Evolutionary conservation across 1,140 invertebrate genomes (phyloP).

Genomic region (Helicoverpa armigera): DNA sequence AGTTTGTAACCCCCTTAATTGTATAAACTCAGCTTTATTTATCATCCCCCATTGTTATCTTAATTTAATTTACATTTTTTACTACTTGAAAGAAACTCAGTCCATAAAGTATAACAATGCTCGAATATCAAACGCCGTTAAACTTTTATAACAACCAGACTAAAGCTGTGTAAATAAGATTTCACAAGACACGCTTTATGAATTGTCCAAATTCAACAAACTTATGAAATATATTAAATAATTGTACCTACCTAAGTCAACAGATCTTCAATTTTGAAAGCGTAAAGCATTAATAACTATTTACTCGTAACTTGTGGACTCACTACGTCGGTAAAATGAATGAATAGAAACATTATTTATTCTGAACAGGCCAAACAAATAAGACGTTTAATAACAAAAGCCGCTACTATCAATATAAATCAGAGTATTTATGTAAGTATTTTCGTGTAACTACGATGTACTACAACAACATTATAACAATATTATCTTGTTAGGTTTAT

Average conservation of each 20-base stretch:
- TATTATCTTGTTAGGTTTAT: too few species aligned
- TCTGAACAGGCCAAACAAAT: constrained; percentile 2
- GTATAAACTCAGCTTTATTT: constrained; percentile 18
- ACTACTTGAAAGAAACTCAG: constrained; percentile 15
- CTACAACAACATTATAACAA: too few species aligned
- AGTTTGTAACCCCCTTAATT: constrained; percentile 9
- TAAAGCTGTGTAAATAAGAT: constrained; percentile 35
- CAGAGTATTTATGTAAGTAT: too few species aligned
- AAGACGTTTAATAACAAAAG: constrained; percentile 22
- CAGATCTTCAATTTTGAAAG: constrained; percentile 13
- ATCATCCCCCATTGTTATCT: constrained; percentile 3
- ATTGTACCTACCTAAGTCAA: constrained; percentile 17
- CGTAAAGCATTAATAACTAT: constrained; percentile 22
- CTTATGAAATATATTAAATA: constrained; percentile 39
- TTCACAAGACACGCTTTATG: constrained; percentile 26
- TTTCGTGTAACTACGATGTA: too few species aligned
- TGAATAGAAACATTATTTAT: constrained; percentile 24
- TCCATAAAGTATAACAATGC: constrained; percentile 21
- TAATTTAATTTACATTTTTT: constrained; percentile 16
- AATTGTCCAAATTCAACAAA: constrained; percentile 30
- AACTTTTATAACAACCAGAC: constrained; percentile 33
- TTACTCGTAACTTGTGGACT: neutral
- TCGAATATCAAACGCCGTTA: constrained; percentile 32
- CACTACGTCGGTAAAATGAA: constrained; percentile 3
- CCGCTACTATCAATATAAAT: neutral